Conservation (phyloP, 2,113 vertebrate species). For the Isurus oxyrinchus region DNA sequence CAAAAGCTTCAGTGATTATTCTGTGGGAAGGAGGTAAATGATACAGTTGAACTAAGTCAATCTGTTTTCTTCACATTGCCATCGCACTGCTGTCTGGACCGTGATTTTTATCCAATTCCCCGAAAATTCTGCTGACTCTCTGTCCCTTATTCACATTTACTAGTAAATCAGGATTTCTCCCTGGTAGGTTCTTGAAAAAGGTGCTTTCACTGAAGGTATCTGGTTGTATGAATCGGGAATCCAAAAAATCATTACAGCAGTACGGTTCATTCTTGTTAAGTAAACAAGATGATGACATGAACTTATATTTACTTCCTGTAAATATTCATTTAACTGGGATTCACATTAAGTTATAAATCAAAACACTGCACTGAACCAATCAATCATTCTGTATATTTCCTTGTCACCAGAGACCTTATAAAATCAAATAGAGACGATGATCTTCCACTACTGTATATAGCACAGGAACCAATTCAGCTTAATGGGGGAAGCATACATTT, state of each 20-base stretch:
- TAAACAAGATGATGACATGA: conserved; percentile 14
- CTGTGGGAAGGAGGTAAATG: conserved; percentile 30
- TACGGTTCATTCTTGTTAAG: not conserved
- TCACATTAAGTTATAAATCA: conserved; percentile 36
- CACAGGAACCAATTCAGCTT: conserved; percentile 32
- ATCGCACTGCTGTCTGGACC: not conserved
- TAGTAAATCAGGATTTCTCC: not conserved
- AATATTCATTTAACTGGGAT: conserved; percentile 31
- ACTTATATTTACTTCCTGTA: conserved; percentile 25
- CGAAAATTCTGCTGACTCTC: not conserved
- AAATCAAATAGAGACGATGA: conserved; percentile 32
- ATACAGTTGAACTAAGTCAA: conserved; percentile 31
- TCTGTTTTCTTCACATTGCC: conserved; percentile 25
- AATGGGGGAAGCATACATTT: conserved; percentile 32
- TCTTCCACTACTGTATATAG: conserved; percentile 13
- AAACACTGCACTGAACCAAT: conserved; percentile 31
- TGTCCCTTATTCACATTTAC: not conserved
- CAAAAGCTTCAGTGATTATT: conserved; percentile 26
- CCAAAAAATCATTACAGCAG: not conserved
- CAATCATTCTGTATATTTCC: conserved; percentile 29
- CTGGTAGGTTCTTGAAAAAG: not conserved
- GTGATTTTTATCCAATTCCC: not conserved
- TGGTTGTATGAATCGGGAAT: not conserved
- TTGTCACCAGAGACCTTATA: conserved; percentile 35
- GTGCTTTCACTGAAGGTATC: not conserved